Percentiles rank a stretch among this genome's conserved stretches.
phyloP scores from a whole-genome alignment of 2,797 vertebrate genomes.

The Trichosurus vulpecula region DNA sequence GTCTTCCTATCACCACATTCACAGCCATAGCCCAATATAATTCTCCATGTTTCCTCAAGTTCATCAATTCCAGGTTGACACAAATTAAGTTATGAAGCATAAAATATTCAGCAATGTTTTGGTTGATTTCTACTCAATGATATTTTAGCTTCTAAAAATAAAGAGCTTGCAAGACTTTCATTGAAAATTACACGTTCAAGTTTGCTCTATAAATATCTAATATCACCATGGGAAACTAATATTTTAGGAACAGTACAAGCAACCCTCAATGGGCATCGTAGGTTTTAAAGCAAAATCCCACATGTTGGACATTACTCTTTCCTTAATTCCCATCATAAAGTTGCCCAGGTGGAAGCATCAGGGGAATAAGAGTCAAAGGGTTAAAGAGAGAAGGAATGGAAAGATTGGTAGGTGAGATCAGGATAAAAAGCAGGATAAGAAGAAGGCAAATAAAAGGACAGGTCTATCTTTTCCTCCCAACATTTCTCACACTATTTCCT shows the following conservation, averaged over 20 bases:
- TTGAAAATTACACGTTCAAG: constrained; percentile 34
- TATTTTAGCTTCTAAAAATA: constrained; percentile 50
- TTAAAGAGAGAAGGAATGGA: background rate
- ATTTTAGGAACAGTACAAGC: constrained; percentile 34
- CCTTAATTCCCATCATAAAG: background rate
- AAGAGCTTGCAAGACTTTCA: constrained; percentile 8
- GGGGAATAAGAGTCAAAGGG: background rate
- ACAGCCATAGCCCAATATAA: constrained; percentile 54
- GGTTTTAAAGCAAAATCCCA: constrained; percentile 4
- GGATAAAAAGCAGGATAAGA: constrained; percentile 12
- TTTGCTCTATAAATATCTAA: constrained; percentile 50
- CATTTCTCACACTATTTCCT: background rate
- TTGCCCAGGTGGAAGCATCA: background rate
- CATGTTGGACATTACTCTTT: background rate
- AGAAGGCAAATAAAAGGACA: constrained; percentile 52
- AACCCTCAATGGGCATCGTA: background rate
- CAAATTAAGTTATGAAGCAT: constrained; percentile 65
- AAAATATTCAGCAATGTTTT: constrained; percentile 61
- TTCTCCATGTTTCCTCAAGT: constrained; percentile 64
- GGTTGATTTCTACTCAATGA: constrained; percentile 54
- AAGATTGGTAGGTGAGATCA: background rate
- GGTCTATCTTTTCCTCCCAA: background rate
- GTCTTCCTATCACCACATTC: constrained; percentile 58
- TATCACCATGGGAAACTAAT: constrained; percentile 39
- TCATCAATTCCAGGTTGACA: constrained; percentile 60